phyloP scores from a whole-genome alignment of 2,888 invertebrate species.

The Trissonchulus latispiculum region DNA sequence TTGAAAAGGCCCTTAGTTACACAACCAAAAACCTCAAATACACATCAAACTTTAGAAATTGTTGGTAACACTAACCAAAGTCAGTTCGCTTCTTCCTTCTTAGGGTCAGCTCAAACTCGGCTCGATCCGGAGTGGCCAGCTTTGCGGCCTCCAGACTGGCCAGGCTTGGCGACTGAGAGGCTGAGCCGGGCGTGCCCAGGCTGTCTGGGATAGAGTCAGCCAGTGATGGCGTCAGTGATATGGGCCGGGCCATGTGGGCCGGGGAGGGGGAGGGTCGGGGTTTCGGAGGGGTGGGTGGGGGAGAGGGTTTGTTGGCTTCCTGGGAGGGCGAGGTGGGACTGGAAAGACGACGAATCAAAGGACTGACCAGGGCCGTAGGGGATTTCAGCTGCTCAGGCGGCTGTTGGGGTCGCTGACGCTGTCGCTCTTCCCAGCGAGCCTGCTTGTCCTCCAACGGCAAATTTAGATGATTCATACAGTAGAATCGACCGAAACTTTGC shows the following conservation, averaged over 20 bases:
- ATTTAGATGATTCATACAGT: conserved; percentile 29
- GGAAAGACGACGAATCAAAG: too few species aligned
- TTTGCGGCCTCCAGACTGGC: neutral
- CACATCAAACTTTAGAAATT: too few species aligned
- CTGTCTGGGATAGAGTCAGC: too few species aligned
- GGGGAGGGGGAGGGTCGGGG: neutral
- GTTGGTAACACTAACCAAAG: neutral
- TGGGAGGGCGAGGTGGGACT: conserved; percentile 2
- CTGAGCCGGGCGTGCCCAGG: neutral
- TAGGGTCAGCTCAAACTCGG: conserved; percentile 16
- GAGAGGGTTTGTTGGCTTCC: neutral
- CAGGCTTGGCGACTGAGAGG: neutral
- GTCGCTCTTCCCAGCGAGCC: conserved; percentile 2
- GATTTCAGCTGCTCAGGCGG: neutral
- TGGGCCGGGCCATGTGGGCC: too few species aligned
- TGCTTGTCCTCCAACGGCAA: conserved; percentile 28
- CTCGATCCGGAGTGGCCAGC: conserved; percentile 9
- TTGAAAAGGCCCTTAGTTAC: too few species aligned
- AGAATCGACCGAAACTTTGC: conserved; percentile 23
- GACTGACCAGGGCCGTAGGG: neutral
- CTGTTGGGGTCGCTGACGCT: neutral
- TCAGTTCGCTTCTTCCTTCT: neutral
- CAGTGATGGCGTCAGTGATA: too few species aligned
- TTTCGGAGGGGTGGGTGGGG: neutral
- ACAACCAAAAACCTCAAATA: too few species aligned